Base-by-base conservation (phyloP, 1,140 invertebrate species). In the Drosophila setifemur region DNA sequence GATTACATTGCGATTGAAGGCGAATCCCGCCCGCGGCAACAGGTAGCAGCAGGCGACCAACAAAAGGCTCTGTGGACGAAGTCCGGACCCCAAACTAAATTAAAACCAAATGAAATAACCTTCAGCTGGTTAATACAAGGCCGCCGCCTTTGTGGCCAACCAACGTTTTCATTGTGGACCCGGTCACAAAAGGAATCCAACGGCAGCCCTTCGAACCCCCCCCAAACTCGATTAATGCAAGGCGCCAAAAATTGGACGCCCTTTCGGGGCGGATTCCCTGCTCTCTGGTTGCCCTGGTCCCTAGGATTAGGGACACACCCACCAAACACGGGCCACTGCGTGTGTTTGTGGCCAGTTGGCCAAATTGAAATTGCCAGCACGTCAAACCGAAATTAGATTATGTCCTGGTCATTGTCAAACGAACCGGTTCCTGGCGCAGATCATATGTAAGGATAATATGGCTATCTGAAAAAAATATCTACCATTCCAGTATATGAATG, bases 61-160 rank as follows among this genome's bases (percentile, higher is more conserved):
- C 60, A 81, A 77, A 82, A 23, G 72, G 12, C 53, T 60, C 14
- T 54, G 57, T 55, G 50, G 37, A 16, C 43, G 6, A 39, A 12
- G 35, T 35, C 11, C 14, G 49, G 16, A 19, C 16, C 44, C n/a
- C 43, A 37, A 60, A 76, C 77, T 66, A 67, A 86, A 85, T 85
- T 86, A 79, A 85, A 86, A 79, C 70, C 79, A 85, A 85, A 85
- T 85, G 74, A 79, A 85, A 83, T 78, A 83, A 85, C 79, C 70
- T 74, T 66, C 79, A 66, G 45, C 70, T 73, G 73, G 54, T 73
- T 85, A 83, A 85, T 85, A 73, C 52, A 63, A 35, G 47, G 35
- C 39, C 54, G 52, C 31, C 39, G 44, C 63, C 58, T 78, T 82
- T 83, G 78, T 74, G 45, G 45, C 49, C n/a, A 35, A 16, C 31